A percentile compares a stretch with the other conserved stretches of the same genome.
Conservation (phyloP, 2,113 vertebrate genomes). For the Deroptyus accipitrinus region DNA sequence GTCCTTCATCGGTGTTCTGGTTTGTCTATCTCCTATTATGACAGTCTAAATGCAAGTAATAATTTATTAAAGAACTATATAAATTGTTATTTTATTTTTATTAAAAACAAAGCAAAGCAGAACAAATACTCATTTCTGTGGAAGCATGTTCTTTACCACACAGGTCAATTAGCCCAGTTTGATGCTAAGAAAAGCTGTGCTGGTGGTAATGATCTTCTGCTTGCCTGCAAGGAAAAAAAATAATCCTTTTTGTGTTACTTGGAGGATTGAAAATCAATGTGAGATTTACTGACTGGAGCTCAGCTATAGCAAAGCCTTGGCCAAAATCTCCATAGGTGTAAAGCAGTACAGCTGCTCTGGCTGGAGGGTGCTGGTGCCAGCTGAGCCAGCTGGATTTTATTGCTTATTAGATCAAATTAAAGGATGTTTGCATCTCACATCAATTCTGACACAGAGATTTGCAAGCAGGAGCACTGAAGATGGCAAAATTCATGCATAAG, state of each 20-base stretch:
- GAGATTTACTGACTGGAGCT: not conserved
- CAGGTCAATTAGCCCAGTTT: not conserved
- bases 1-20: not conserved
- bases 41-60: not conserved
- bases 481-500: not conserved
- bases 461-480: not conserved
- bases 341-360: not conserved
- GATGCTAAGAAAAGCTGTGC: not conserved
- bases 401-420: not conserved
- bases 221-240: not conserved
- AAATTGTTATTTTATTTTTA: not conserved
- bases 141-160: not conserved
- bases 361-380: not conserved
- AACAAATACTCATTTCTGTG: not conserved
- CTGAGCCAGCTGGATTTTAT: not conserved
- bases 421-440: not conserved
- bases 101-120: not conserved
- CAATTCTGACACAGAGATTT: not conserved
- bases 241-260: not conserved
- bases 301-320: constrained; percentile 1
- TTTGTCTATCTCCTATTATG: not conserved
- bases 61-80: not conserved
- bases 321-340: not conserved
- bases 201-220: not conserved
- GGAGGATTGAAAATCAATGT: constrained; percentile 50